A percentile compares a stretch with the other conserved stretches of the same genome.
Evolutionary conservation across 2,888 invertebrate species (phyloP).

Genomic region (Lysandra bellargus): DNA sequence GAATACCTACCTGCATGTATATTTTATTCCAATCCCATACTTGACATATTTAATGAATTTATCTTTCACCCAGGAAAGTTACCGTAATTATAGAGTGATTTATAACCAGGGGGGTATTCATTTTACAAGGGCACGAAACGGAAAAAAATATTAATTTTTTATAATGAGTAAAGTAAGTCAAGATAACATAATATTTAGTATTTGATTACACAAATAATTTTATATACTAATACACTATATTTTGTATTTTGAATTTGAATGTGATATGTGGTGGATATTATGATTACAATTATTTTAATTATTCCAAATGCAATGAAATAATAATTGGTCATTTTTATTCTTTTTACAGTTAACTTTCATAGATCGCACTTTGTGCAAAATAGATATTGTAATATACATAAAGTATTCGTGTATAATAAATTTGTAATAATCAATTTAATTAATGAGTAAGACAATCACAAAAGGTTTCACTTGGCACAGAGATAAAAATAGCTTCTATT

Average conservation of each 20-base stretch:
- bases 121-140: too few relatives aligned
- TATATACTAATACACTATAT: background rate
- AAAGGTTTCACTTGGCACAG: conserved; percentile 24
- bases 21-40: too few relatives aligned
- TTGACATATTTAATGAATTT: too few relatives aligned
- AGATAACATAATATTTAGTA: too few relatives aligned
- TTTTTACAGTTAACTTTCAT: background rate
- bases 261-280: background rate
- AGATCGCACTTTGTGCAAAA: conserved; percentile 11
- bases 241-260: background rate
- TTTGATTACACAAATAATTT: background rate
- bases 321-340: conserved; percentile 5
- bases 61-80: too few relatives aligned
- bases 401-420: conserved; percentile 17
- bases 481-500: background rate
- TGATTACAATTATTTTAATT: background rate
- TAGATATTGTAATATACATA: conserved; percentile 20
- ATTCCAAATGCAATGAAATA: background rate
- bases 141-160: too few relatives aligned
- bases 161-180: too few relatives aligned
- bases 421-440: background rate
- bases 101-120: too few relatives aligned
- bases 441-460: conserved; percentile 15
- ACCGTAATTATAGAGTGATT: too few relatives aligned
- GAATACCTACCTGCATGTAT: too few relatives aligned